Conservation (phyloP, 2,888 invertebrate species). For the Acanthopleura granulata region DNA sequence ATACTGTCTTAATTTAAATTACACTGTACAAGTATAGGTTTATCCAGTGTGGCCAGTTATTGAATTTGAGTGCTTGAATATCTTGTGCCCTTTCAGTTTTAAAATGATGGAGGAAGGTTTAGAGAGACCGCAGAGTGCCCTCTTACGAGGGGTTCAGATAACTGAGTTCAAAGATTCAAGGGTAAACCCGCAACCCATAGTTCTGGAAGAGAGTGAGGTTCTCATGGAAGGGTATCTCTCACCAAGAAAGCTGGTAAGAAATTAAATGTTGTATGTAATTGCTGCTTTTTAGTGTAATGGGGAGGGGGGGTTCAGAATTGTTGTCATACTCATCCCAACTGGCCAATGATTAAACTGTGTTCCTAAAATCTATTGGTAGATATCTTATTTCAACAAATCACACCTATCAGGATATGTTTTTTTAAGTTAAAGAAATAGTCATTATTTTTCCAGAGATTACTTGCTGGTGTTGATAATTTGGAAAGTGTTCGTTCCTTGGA, state of each 20-base stretch:
- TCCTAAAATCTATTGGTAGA: too few species aligned
- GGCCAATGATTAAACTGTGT: too few species aligned
- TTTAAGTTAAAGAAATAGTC: background rate
- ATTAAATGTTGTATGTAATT: background rate
- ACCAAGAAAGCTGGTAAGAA: constrained; percentile 67
- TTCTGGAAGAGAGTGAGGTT: constrained; percentile 64
- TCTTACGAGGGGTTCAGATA: constrained; percentile 67
- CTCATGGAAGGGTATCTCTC: constrained; percentile 68
- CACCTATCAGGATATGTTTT: background rate
- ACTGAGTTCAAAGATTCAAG: constrained; percentile 63
- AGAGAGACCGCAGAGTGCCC: constrained; percentile 57
- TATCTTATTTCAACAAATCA: too few species aligned
- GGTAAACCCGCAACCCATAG: constrained; percentile 68
- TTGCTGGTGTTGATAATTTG: constrained; percentile 67
- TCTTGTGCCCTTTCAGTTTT: background rate
- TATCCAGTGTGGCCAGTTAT: background rate
- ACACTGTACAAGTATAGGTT: background rate
- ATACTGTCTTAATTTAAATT: background rate
- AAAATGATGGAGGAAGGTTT: constrained; percentile 10
- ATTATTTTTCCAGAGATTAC: constrained; percentile 61
- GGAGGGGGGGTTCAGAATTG: too few species aligned
- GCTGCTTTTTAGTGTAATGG: too few species aligned
- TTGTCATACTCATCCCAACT: too few species aligned
- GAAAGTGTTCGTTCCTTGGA: constrained; percentile 64
- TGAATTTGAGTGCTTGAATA: too few species aligned